phyloP scores from a whole-genome alignment of 1,140 invertebrate species.

The Hesperophylax magnus region DNA sequence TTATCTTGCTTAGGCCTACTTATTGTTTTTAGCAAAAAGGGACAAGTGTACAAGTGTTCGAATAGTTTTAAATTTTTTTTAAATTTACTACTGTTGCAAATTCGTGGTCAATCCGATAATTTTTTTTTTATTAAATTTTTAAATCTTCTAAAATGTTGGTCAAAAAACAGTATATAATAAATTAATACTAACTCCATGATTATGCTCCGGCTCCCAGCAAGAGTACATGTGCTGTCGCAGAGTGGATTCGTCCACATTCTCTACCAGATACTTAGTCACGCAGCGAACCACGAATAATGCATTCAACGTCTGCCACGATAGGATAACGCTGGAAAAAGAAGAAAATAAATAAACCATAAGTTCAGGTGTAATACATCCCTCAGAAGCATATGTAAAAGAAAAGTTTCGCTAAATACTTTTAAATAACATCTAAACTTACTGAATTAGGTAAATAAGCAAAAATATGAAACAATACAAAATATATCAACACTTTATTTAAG shows the following conservation, averaged over 20 bases:
- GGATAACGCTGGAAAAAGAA: conserved; percentile 80
- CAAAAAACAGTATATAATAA: too few species aligned
- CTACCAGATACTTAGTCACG: conserved; percentile 91
- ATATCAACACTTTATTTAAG: too few species aligned
- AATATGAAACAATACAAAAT: too few species aligned
- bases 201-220: conserved; percentile 49
- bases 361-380: background rate
- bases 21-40: too few species aligned
- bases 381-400: background rate
- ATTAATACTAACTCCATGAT: background rate
- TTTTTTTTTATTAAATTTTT: too few species aligned
- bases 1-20: too few species aligned
- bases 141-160: too few species aligned
- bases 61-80: too few species aligned
- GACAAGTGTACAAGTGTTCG: too few species aligned
- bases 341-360: background rate
- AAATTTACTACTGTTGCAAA: too few species aligned
- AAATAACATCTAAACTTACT: background rate
- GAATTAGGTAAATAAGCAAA: background rate
- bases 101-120: too few species aligned
- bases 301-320: conserved; percentile 96
- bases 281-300: conserved; percentile 92
- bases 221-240: conserved; percentile 77
- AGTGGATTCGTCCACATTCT: conserved; percentile 82
- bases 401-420: background rate